Evolutionary conservation across 1,140 invertebrate species (phyloP), one percentile per base, ranked within the genome.

Genomic region (Cotesia chilonis): DNA sequence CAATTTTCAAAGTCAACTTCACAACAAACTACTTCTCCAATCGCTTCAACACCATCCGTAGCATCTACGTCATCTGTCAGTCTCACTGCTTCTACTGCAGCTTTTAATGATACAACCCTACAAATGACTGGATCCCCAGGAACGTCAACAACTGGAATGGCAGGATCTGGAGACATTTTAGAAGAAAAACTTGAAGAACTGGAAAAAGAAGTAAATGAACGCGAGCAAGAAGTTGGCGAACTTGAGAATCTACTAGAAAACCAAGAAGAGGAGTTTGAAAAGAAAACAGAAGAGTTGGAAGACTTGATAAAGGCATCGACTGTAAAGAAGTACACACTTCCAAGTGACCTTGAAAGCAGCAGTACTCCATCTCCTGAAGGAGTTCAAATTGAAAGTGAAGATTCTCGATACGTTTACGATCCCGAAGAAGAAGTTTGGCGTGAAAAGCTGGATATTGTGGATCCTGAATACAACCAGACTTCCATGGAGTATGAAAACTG

Each of bases 341-440:
- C 41, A 47, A 5, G 10, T 47, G 41, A 47, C 10, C 10, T 47
- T 47, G 28, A 28, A 28, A 47, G 41, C 41, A 47, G 4, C 6
- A 47, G 41, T 47, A 47, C 41, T 47, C 3, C 2, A 28, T 28
- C 28, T 28, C 28, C 28, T 28, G 28, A 28, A 28, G 28, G 28
- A 28, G 3, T 28, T 28, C 28, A 28, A 1, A 28, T 28, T 64
- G 61, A 35, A 14, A 28, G 10, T 10, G 10, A 28, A 35, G 14
- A 64, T 28, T 64, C 17, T 67, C 65, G 28, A 20, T 76, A 74
- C 37, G 63, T 72, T 5, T 74, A 68, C 64, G 75, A 76, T 36
- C 20, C 72, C 12, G 68, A 76, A 2, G 75, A 74, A 60, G 75
- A 76, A 63, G 69, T 74, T n/a, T 76, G 75, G 75, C 72, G 67